Evolutionary conservation across 2,888 invertebrate genomes (phyloP).

Genomic region (Chaitophorus viminalis): DNA sequence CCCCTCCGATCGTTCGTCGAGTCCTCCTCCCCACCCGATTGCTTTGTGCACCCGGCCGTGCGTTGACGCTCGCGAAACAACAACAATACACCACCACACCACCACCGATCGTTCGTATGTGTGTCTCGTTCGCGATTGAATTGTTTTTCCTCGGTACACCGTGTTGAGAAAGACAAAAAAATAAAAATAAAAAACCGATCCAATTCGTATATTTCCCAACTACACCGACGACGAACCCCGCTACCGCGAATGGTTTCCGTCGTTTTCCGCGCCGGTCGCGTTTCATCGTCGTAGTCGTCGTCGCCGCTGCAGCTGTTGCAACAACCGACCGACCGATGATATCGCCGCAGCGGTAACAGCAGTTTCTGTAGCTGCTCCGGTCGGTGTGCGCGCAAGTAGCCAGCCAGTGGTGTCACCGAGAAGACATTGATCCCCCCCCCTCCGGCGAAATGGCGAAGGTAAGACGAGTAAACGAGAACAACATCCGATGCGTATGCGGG

Average conservation of each 20-base stretch:
- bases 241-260: neutral
- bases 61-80: neutral
- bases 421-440: neutral
- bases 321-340: neutral
- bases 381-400: neutral
- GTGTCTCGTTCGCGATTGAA: neutral
- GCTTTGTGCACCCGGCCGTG: too few relatives aligned
- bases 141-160: neutral
- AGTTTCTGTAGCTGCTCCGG: neutral
- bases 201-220: neutral
- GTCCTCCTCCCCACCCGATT: neutral
- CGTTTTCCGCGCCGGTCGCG: neutral
- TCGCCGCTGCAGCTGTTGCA: neutral
- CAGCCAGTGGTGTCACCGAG: neutral
- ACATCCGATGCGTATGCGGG: too few relatives aligned
- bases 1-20: too few relatives aligned
- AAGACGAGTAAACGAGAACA: neutral
- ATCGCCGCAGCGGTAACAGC: neutral
- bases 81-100: neutral
- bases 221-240: neutral
- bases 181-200: too few relatives aligned
- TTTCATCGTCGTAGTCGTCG: neutral
- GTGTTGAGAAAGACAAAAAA: too few relatives aligned
- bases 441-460: slow-evolving; percentile 47
- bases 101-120: too few relatives aligned